A percentile compares a stretch with the other conserved stretches of the same genome.
Conservation (phyloP, 2,113 vertebrate species). For the Catharus bicknelli region DNA sequence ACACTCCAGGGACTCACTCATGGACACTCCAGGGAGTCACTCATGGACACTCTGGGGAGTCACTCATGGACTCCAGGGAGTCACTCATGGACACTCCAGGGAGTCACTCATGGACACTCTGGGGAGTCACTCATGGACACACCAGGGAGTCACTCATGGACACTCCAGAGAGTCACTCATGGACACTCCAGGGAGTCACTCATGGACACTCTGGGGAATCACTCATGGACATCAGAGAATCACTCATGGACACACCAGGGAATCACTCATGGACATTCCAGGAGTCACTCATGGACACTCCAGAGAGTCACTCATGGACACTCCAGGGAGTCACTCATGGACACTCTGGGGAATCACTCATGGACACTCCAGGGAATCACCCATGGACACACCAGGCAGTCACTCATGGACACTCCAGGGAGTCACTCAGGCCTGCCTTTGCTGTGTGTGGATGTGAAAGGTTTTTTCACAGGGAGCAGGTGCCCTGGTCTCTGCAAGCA, state of each 20-base stretch:
- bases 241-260: too few relatives aligned
- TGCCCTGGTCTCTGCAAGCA: rapidly evolving
- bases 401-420: neutral
- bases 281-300: neutral
- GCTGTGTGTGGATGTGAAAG: neutral
- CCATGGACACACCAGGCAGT: neutral
- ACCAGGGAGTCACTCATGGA: neutral
- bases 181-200: neutral
- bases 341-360: too few relatives aligned
- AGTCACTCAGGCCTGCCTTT: neutral
- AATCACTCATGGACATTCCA: too few relatives aligned
- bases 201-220: too few relatives aligned
- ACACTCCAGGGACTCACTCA: neutral
- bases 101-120: neutral
- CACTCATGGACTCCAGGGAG: neutral
- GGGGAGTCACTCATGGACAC: neutral
- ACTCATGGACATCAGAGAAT: neutral
- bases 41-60: neutral
- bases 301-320: neutral
- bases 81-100: neutral
- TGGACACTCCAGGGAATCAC: neutral
- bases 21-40: too few relatives aligned
- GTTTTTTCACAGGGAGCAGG: rapidly evolving
- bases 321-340: too few relatives aligned
- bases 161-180: neutral